Percentiles rank a stretch among this genome's conserved stretches.
phyloP scores from a whole-genome alignment of 35 echinoderm and acorn worm genomes.

The Lytechinus variegatus region DNA sequence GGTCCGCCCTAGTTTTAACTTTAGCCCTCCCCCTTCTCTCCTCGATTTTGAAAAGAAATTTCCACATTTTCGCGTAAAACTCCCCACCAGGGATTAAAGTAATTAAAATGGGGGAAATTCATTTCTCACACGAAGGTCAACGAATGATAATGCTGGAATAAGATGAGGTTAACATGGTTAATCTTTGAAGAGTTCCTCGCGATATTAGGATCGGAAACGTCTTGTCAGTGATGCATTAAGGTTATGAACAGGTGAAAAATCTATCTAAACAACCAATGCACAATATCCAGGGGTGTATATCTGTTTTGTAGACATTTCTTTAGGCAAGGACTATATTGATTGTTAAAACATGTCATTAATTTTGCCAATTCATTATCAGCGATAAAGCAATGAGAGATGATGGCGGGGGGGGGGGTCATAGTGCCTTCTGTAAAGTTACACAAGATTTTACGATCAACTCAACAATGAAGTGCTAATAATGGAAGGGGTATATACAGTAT shows the following conservation, averaged over 20 bases:
- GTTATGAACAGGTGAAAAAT: neutral
- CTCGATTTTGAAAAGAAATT: too few species aligned
- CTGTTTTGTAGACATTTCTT: neutral
- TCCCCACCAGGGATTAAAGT: neutral
- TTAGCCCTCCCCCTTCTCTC: too few species aligned
- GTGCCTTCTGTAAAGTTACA: too few species aligned
- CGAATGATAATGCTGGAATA: neutral
- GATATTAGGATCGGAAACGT: neutral
- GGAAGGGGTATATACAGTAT: too few species aligned
- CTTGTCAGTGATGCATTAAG: neutral
- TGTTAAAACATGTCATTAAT: neutral
- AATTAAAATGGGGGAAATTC: neutral
- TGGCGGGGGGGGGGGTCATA: too few species aligned
- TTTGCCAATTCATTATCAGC: neutral
- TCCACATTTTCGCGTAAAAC: too few species aligned
- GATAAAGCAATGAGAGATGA: neutral
- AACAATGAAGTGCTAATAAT: too few species aligned
- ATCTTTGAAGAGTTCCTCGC: neutral
- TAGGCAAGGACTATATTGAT: neutral
- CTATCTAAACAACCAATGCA: neutral
- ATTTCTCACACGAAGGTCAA: neutral
- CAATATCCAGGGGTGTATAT: neutral
- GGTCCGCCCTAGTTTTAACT: too few species aligned
- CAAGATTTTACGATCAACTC: too few species aligned
- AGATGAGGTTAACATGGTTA: neutral